Percentiles rank a stretch among this genome's conserved stretches.
Evolutionary conservation across 1,140 invertebrate species (phyloP).

Genomic region (Mya arenaria): DNA sequence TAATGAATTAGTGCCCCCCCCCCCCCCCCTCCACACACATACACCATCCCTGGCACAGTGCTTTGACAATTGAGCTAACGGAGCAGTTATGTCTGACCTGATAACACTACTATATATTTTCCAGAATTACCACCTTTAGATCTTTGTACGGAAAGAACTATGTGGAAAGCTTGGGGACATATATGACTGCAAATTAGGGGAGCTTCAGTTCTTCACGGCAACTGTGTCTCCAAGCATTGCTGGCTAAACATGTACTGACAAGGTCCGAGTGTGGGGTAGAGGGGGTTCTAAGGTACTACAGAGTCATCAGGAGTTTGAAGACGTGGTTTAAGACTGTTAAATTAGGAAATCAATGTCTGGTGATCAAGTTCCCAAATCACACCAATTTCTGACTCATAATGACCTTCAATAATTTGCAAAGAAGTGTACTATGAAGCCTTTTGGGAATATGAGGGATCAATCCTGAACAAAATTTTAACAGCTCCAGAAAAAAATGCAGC

Average conservation of each 20-base stretch:
- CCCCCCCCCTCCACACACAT: no score
- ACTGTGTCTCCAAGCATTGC: background rate
- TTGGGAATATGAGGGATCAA: slow-evolving; percentile 24
- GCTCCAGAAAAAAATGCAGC: background rate
- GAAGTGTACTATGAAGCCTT: background rate
- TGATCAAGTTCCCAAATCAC: background rate
- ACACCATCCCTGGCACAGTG: no score
- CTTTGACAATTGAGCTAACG: no score
- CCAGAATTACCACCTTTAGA: slow-evolving; percentile 17
- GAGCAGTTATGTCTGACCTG: no score
- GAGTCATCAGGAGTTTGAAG: background rate
- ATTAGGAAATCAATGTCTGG: background rate
- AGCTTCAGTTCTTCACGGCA: background rate
- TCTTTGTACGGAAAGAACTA: slow-evolving; percentile 24
- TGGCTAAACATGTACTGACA: slow-evolving; percentile 6
- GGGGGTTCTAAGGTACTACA: background rate
- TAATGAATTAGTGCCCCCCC: no score
- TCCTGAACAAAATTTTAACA: slow-evolving; percentile 1
- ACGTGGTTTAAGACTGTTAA: background rate
- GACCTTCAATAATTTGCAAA: background rate
- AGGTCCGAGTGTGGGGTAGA: background rate
- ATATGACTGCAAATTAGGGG: slow-evolving; percentile 5
- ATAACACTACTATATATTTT: no score
- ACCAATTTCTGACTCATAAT: slow-evolving; percentile 5
- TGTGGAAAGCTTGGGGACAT: slow-evolving; percentile 22